phyloP scores from a whole-genome alignment of 2,888 invertebrate species.

The Nymphalis c-album region DNA sequence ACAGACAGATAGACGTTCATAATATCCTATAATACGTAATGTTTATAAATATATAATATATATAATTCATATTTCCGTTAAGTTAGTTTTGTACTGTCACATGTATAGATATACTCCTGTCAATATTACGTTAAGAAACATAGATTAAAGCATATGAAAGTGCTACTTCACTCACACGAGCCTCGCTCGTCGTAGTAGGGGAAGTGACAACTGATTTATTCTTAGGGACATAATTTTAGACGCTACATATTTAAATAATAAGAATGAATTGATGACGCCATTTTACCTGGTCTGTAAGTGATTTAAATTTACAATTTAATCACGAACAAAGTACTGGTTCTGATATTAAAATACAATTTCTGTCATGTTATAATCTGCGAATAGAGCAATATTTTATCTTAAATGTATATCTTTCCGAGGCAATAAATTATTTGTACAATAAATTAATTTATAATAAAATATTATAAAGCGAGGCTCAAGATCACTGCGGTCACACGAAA shows the following conservation, averaged over 20 bases:
- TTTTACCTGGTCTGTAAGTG: slow-evolving; percentile 46
- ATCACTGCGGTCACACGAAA: slow-evolving; percentile 7
- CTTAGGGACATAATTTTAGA: slow-evolving; percentile 61
- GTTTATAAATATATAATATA: too few relatives aligned
- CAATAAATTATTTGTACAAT: slow-evolving; percentile 13
- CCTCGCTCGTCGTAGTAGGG: slow-evolving; percentile 9
- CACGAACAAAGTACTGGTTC: slow-evolving; percentile 5
- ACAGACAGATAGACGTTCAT: too few relatives aligned
- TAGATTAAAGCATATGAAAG: slow-evolving; percentile 13
- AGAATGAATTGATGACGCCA: slow-evolving; percentile 60
- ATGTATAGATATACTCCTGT: too few relatives aligned
- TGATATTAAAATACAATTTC: neutral
- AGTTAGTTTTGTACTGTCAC: too few relatives aligned
- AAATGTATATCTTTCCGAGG: slow-evolving; percentile 7
- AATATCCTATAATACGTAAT: too few relatives aligned
- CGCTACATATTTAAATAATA: slow-evolving; percentile 58
- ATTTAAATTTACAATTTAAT: slow-evolving; percentile 25
- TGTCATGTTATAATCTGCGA: neutral
- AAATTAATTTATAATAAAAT: slow-evolving; percentile 7
- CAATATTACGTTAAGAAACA: neutral
- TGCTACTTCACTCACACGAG: slow-evolving; percentile 11
- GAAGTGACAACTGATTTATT: slow-evolving; percentile 61
- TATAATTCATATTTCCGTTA: too few relatives aligned
- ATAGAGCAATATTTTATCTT: slow-evolving; percentile 6
- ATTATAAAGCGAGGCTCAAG: neutral